phyloP scores from a whole-genome alignment of 2,888 invertebrate genomes.

The Nebria brevicollis region DNA sequence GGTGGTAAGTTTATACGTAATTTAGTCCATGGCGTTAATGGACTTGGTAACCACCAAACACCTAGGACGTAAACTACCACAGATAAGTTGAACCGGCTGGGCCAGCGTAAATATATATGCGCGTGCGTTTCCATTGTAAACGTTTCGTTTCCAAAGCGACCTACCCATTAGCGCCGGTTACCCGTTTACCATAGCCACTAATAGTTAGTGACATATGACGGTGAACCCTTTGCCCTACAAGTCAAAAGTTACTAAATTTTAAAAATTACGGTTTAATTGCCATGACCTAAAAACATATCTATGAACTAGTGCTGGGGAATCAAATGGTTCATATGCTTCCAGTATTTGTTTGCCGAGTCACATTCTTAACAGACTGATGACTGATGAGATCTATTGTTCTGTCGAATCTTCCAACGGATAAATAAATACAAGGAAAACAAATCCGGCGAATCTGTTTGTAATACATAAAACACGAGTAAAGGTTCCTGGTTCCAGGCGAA shows the following conservation, averaged over 20 bases:
- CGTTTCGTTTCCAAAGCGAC: neutral
- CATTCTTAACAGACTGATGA: too few relatives aligned
- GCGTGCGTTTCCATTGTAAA: neutral
- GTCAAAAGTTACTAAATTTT: neutral
- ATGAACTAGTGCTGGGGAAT: too few relatives aligned
- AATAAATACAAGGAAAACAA: neutral
- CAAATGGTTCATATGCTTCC: too few relatives aligned
- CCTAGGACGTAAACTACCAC: conserved; percentile 36
- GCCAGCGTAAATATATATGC: neutral
- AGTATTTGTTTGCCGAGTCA: too few relatives aligned
- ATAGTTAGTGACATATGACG: neutral
- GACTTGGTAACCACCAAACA: conserved; percentile 32
- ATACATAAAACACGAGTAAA: conserved; percentile 31
- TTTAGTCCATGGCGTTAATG: conserved; percentile 36
- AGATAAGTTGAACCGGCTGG: conserved; percentile 27
- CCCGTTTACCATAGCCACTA: neutral
- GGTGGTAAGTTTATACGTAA: conserved; percentile 43
- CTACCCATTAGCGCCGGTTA: conserved; percentile 4
- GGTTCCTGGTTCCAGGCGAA: conserved; percentile 14
- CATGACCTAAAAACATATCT: too few relatives aligned
- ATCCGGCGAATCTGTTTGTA: conserved; percentile 19
- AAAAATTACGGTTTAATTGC: too few relatives aligned
- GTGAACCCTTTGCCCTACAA: neutral
- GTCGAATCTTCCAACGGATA: neutral
- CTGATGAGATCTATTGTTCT: too few relatives aligned